Conservation (phyloP, 2,113 vertebrate species). For the Puntigrus tetrazona region DNA sequence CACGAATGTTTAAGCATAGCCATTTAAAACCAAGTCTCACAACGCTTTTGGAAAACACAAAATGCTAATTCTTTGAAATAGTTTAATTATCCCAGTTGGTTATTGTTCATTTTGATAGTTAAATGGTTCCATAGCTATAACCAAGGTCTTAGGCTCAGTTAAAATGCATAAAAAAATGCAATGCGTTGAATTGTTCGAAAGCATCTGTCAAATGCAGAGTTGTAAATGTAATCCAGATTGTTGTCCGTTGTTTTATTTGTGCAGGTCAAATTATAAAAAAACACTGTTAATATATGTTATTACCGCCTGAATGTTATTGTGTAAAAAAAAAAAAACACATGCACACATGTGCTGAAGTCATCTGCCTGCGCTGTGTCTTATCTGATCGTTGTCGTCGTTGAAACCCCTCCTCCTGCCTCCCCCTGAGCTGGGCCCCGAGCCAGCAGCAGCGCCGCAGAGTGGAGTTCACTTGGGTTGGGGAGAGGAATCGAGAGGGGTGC, state of each 20-base stretch:
- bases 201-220: neutral
- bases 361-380: neutral
- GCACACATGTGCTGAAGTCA: slow-evolving; percentile 14
- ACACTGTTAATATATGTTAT: neutral
- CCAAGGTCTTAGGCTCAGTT: neutral
- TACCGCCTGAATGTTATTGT: neutral
- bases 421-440: slow-evolving; percentile 74
- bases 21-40: neutral
- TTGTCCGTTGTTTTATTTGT: neutral
- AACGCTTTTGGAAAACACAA: neutral
- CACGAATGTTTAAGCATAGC: neutral
- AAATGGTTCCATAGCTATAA: neutral
- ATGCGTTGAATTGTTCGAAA: neutral
- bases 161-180: neutral
- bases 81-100: too few relatives aligned
- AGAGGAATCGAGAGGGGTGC: slow-evolving; percentile 77
- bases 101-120: neutral
- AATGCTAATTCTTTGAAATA: neutral
- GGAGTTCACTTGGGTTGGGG: slow-evolving; percentile 63
- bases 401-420: slow-evolving; percentile 66
- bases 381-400: slow-evolving; percentile 74
- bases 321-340: neutral
- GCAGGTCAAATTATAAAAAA: neutral
- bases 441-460: slow-evolving; percentile 66
- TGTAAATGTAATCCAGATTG: neutral